These are phyloP conservation scores for Archips crataeganus DNA, from an alignment of 2,888 invertebrate species.

Conservation along the genomic window DNA sequence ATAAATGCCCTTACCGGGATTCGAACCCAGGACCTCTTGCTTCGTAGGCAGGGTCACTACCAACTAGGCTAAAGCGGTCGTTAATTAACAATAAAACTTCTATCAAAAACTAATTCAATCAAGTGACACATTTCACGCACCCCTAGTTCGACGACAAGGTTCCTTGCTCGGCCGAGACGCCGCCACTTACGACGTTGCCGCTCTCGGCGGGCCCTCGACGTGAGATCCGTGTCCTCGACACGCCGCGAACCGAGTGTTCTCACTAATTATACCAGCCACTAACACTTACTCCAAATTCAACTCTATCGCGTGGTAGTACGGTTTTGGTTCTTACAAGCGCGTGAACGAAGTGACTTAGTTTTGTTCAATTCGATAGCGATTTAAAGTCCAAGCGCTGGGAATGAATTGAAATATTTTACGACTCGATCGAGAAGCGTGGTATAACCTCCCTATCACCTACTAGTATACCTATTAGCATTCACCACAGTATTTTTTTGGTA, in stretches of 20 bases:
- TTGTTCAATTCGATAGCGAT: constrained; percentile 4
- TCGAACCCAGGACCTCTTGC: too few relatives aligned
- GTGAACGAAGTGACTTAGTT: background rate
- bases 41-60: too few relatives aligned
- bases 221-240: constrained; percentile 25
- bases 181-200: constrained; percentile 25
- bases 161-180: background rate
- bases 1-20: too few relatives aligned
- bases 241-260: constrained; percentile 33
- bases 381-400: constrained; percentile 14
- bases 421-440: too few relatives aligned
- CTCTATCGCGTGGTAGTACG: background rate
- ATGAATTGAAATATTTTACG: background rate
- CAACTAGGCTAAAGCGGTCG: too few relatives aligned
- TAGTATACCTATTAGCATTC: too few relatives aligned
- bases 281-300: background rate
- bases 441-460: too few relatives aligned
- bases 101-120: too few relatives aligned
- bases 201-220: constrained; percentile 18
- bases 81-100: too few relatives aligned
- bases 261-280: constrained; percentile 32
- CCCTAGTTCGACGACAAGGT: background rate
- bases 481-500: too few relatives aligned
- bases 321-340: background rate
- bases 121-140: too few relatives aligned